Evolutionary conservation across 2,797 vertebrate species (phyloP).

Genomic region (Carduelis carduelis): DNA sequence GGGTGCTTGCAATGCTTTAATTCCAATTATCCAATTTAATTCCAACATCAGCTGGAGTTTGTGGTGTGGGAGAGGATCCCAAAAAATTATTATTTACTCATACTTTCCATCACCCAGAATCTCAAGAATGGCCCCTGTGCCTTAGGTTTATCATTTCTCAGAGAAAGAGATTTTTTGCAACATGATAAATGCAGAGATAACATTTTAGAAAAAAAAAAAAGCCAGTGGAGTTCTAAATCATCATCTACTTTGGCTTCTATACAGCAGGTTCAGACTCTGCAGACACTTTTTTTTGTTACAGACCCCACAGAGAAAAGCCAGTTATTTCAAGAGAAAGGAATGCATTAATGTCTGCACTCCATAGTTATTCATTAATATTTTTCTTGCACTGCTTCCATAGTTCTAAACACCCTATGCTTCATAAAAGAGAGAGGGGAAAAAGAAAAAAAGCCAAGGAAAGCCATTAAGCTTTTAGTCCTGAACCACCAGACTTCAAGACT

Average conservation of each 20-base stretch:
- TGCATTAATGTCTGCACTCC: conserved; percentile 38
- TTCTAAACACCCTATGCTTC: conserved; percentile 2
- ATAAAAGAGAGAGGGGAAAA: background rate
- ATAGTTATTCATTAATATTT: conserved; percentile 62
- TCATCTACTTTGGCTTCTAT: conserved; percentile 1
- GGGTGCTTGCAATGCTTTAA: background rate
- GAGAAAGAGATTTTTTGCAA: background rate
- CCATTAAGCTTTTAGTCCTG: background rate
- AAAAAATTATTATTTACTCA: background rate
- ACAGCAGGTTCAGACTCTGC: conserved; percentile 17
- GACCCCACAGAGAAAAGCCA: conserved; percentile 43
- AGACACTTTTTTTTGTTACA: conserved; percentile 24
- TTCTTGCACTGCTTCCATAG: conserved; percentile 36
- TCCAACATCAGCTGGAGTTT: background rate
- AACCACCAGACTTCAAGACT: background rate
- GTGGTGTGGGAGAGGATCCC: background rate
- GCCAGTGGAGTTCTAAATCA: background rate
- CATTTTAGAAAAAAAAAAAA: background rate
- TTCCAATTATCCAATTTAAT: too few species aligned
- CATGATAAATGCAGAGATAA: background rate
- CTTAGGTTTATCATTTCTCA: background rate
- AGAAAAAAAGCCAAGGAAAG: background rate
- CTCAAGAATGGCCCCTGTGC: background rate
- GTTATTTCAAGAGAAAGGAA: conserved; percentile 64
- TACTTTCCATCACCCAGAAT: background rate